Conservation (phyloP, 2,888 invertebrate genomes). For the Clanis bilineata region DNA sequence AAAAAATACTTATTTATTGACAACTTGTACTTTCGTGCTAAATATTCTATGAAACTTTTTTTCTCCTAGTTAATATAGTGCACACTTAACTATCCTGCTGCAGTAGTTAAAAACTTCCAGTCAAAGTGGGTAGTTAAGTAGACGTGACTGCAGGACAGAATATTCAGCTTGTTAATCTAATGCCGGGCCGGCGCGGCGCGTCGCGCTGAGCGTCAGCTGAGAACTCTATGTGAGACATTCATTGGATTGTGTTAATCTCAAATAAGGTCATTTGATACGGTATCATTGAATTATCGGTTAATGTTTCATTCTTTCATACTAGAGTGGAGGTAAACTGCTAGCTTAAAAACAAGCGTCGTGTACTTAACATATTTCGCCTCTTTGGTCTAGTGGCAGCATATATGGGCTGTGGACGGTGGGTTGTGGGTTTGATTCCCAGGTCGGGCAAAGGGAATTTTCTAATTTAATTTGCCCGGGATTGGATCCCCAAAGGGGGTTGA, state of each 20-base stretch:
- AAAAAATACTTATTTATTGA: neutral
- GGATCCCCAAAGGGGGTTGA: too few species aligned
- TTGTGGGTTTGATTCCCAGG: too few species aligned
- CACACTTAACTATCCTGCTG: neutral
- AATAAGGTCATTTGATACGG: slow-evolving; percentile 33
- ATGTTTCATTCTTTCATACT: slow-evolving; percentile 18
- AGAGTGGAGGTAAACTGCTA: too few species aligned
- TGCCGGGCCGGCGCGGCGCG: slow-evolving; percentile 27
- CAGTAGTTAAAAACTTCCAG: slow-evolving; percentile 35
- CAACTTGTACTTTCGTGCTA: neutral
- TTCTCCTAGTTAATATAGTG: neutral
- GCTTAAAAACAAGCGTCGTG: too few species aligned
- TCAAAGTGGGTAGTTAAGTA: slow-evolving; percentile 31
- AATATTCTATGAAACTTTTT: neutral
- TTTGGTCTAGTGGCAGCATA: too few species aligned
- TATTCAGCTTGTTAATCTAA: slow-evolving; percentile 51
- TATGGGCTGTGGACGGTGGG: too few species aligned
- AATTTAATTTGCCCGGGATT: too few species aligned
- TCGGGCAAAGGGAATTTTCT: too few species aligned
- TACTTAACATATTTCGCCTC: too few species aligned
- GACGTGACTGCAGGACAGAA: slow-evolving; percentile 35
- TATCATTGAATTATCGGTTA: slow-evolving; percentile 37
- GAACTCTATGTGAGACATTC: slow-evolving; percentile 46
- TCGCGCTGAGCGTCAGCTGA: slow-evolving; percentile 30
- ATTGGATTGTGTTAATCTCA: slow-evolving; percentile 52